These are phyloP conservation scores for Hydra vulgaris DNA, from an alignment of 30 jellyfish, hydroid and myxozoan genomes.

Conservation along the genomic window DNA sequence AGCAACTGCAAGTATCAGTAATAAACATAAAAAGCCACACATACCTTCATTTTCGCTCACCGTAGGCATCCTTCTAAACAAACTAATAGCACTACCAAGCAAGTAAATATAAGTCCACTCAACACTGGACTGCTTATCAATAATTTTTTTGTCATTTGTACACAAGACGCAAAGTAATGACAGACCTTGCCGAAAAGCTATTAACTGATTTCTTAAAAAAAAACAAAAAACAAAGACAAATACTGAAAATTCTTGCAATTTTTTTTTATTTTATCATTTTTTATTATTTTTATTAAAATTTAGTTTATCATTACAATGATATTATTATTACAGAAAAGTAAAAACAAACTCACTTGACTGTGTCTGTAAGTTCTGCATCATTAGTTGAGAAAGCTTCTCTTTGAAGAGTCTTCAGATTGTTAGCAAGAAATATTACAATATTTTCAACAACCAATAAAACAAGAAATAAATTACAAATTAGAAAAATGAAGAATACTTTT, in stretches of 20 bases:
- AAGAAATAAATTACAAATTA: too few relatives aligned
- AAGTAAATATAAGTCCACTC: constrained; percentile 61
- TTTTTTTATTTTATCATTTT: too few relatives aligned
- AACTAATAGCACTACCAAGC: constrained; percentile 38
- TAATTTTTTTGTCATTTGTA: constrained; percentile 39
- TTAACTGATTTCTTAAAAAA: constrained; percentile 34
- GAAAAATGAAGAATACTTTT: too few relatives aligned
- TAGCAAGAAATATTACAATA: neutral
- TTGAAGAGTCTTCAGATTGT: neutral
- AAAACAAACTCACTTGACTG: neutral
- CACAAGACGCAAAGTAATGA: constrained; percentile 49
- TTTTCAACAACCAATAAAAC: neutral
- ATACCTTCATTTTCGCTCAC: constrained; percentile 68
- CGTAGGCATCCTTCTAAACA: constrained; percentile 57
- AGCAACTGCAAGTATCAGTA: too few relatives aligned
- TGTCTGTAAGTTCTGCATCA: neutral
- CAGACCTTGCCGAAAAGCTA: constrained; percentile 68
- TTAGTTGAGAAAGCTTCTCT: neutral
- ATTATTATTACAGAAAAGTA: too few relatives aligned
- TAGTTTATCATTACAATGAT: too few relatives aligned
- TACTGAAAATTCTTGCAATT: neutral
- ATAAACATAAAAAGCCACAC: too few relatives aligned
- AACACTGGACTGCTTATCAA: constrained; percentile 65
- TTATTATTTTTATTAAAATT: too few relatives aligned
- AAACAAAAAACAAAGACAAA: neutral